phyloP scores from a whole-genome alignment of 2,113 vertebrate genomes.

The Rhegmatorhina hoffmannsi region DNA sequence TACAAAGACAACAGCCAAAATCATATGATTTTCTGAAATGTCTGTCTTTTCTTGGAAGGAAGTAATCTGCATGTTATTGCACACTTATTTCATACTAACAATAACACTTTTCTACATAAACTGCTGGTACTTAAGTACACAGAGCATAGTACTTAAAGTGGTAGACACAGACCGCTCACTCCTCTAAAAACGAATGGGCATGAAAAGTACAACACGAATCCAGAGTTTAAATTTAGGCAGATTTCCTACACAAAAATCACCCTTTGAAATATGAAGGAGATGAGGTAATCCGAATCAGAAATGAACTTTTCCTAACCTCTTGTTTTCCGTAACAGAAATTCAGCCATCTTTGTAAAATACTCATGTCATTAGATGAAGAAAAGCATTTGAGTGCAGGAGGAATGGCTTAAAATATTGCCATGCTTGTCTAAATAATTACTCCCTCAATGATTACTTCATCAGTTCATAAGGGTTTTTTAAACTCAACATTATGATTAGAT shows the following conservation, averaged over 20 bases:
- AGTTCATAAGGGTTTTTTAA: neutral
- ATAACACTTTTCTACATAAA: neutral
- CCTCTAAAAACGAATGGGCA: neutral
- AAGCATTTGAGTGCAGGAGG: neutral
- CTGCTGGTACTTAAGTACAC: neutral
- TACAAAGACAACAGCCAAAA: neutral
- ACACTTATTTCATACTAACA: neutral
- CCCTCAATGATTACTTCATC: neutral
- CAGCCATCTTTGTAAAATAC: neutral
- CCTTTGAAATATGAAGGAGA: neutral
- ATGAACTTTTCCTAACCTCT: neutral
- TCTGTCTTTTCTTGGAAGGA: neutral
- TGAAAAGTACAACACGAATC: neutral
- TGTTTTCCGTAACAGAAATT: neutral
- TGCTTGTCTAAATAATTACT: neutral
- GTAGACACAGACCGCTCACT: neutral
- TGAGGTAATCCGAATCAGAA: neutral
- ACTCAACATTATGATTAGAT: neutral
- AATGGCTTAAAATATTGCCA: neutral
- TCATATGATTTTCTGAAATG: neutral
- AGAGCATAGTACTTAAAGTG: neutral
- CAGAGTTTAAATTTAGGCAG: neutral
- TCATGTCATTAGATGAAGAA: neutral
- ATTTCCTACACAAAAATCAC: neutral
- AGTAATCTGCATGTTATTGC: neutral